Evolutionary conservation across 2,113 vertebrate species (phyloP), one percentile per base, ranked within the genome.

Genomic region (Oncorhynchus mykiss): DNA sequence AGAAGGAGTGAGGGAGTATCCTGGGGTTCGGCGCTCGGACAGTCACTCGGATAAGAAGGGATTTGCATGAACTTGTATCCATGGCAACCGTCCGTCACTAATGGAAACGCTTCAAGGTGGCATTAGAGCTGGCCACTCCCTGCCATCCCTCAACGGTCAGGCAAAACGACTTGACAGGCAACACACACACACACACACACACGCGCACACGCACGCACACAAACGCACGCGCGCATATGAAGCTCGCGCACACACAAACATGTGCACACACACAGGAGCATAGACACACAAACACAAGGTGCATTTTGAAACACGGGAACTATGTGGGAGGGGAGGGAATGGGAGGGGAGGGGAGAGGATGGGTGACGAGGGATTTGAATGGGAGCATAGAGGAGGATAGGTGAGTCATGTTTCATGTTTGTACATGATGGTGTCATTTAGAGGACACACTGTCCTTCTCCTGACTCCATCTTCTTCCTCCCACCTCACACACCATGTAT

Each of bases 71-170:
- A 72, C 62, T 25, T 78, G 59, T 45, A 64, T 77, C 73, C 64
- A 27, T 27, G n/a, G 57, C 20, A 68, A 34, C 29, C 16, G 8
- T 39, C 31, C 18, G 2, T 73, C 68, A 11, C 69, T 80, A 84
- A 84, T 78, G 67, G 78, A 78, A 86, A 80, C 70, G 31, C 75
- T 79, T 81, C 75, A 81, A 77, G 75, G 72, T 85, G 80, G 77
- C 65, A 80, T 78, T 76, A 70, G 59, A 65, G 54, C 82, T 78
- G 70, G 71, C 78, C 70, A 86, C 73, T 77, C 67, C 51, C 71
- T 64, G 67, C 71, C 71, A 78, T 83, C 75, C 74, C 76, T 80
- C 76, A 80, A n/a, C 74, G 18, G 48, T 57, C 59, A 51, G 18
- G n/a, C 67, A 59, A 80, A 73, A 75, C 57, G 9, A 77, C 80